Conservation (phyloP, 2,113 vertebrate genomes). For the Esox niger region DNA sequence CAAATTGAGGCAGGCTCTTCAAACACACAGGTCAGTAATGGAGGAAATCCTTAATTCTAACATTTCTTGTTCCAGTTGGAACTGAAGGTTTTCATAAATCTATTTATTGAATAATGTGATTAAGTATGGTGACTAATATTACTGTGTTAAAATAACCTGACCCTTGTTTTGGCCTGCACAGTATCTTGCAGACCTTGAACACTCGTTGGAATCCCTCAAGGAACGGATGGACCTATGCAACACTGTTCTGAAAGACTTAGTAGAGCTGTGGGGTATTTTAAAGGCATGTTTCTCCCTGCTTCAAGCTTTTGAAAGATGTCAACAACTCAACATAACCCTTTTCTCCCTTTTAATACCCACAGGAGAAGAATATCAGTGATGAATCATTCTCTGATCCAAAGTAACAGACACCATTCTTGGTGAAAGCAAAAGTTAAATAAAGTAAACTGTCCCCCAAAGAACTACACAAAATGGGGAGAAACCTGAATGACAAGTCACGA, state of each 20-base stretch:
- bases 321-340: background rate
- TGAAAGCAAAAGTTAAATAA: background rate
- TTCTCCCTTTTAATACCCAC: slow-evolving; percentile 1
- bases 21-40: slow-evolving; percentile 1
- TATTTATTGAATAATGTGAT: too few species aligned
- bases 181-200: slow-evolving; percentile 24
- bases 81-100: too few species aligned
- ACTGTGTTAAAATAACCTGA: background rate
- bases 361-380: slow-evolving; percentile 51
- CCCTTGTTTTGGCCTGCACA: slow-evolving; percentile 1
- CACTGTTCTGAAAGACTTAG: slow-evolving; percentile 53
- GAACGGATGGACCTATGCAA: slow-evolving; percentile 46
- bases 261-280: slow-evolving; percentile 36
- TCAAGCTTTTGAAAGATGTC: background rate
- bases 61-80: too few species aligned
- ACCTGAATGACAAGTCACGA: slow-evolving; percentile 77
- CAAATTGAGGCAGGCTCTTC: background rate
- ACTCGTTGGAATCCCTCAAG: slow-evolving; percentile 25
- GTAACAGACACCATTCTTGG: slow-evolving; percentile 3
- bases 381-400: slow-evolving; percentile 15
- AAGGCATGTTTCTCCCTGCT: slow-evolving; percentile 40
- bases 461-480: slow-evolving; percentile 18
- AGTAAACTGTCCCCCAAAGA: slow-evolving; percentile 17
- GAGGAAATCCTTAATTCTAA: too few species aligned
- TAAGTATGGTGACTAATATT: too few species aligned